Evolutionary conservation across 2,797 vertebrate genomes (phyloP).

Genomic region (Sebastes vulpes): DNA sequence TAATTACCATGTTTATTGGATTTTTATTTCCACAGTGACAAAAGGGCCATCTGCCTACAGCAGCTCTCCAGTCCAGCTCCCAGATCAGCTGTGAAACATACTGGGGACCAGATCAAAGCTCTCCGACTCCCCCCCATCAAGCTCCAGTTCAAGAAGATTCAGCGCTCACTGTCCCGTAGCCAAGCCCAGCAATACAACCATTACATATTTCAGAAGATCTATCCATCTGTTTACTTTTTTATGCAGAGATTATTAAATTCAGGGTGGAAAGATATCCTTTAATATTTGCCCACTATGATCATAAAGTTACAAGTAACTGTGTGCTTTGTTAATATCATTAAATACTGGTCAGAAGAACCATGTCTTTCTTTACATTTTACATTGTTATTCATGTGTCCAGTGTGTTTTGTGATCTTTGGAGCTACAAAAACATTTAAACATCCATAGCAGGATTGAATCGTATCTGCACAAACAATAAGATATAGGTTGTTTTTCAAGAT

Average conservation of each 20-base stretch:
- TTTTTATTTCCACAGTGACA: conserved; percentile 88
- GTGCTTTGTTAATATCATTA: not conserved
- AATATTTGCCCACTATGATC: not conserved
- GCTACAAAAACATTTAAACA: not conserved
- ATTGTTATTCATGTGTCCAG: not conserved
- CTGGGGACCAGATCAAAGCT: conserved; percentile 75
- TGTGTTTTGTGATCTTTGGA: not conserved
- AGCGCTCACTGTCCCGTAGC: conserved; percentile 5
- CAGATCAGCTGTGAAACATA: conserved; percentile 81
- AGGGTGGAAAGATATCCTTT: not conserved
- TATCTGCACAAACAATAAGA: conserved; percentile 5
- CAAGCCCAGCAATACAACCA: not conserved
- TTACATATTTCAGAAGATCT: not conserved
- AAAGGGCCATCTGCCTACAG: conserved; percentile 87
- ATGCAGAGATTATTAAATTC: not conserved
- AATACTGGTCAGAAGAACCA: not conserved
- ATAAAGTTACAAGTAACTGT: not conserved
- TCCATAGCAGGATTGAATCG: not conserved
- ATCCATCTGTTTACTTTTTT: not conserved
- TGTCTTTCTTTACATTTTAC: not conserved
- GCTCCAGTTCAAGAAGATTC: conserved; percentile 40
- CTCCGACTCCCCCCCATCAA: conserved; percentile 28
- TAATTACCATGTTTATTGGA: conserved; percentile 92
- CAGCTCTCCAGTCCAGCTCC: conserved; percentile 72
- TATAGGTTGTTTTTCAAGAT: conserved; percentile 15